These are phyloP conservation scores for Microcebus tavaratra DNA, from an alignment of 2,113 vertebrate genomes.

Conservation along the genomic window DNA sequence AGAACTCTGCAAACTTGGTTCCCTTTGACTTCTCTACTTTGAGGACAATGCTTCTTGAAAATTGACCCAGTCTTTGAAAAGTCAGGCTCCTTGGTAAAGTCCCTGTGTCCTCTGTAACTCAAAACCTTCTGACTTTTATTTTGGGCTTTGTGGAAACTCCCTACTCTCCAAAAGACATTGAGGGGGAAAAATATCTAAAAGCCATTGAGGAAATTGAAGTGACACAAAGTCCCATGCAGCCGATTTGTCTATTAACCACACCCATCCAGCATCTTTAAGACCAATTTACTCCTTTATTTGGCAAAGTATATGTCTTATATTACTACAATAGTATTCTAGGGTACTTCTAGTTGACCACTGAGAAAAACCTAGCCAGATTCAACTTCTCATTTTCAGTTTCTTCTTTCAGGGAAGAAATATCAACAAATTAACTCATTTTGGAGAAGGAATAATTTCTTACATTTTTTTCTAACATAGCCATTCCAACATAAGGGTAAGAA, in stretches of 20 bases:
- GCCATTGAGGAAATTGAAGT: neutral
- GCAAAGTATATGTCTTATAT: neutral
- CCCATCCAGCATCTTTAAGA: neutral
- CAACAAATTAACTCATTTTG: conserved; percentile 30
- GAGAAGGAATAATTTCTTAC: neutral
- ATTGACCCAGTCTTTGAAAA: conserved; percentile 56
- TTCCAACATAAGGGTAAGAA: neutral
- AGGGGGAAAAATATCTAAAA: neutral
- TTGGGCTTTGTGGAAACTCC: neutral
- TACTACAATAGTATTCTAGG: neutral
- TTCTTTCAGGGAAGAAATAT: neutral
- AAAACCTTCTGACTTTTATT: conserved; percentile 57
- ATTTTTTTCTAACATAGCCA: neutral
- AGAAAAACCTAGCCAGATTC: neutral
- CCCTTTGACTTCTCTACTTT: conserved; percentile 45
- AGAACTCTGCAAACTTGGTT: conserved; percentile 39
- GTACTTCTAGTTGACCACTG: neutral
- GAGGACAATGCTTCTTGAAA: conserved; percentile 27
- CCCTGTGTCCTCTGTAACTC: neutral
- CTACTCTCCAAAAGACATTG: neutral
- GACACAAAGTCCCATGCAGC: neutral
- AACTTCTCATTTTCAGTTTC: neutral
- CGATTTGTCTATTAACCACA: neutral
- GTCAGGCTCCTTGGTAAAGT: neutral
- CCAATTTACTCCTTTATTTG: neutral